Conservation (phyloP, 2,888 invertebrate genomes). For the Harpagoxenus sublaevis region DNA sequence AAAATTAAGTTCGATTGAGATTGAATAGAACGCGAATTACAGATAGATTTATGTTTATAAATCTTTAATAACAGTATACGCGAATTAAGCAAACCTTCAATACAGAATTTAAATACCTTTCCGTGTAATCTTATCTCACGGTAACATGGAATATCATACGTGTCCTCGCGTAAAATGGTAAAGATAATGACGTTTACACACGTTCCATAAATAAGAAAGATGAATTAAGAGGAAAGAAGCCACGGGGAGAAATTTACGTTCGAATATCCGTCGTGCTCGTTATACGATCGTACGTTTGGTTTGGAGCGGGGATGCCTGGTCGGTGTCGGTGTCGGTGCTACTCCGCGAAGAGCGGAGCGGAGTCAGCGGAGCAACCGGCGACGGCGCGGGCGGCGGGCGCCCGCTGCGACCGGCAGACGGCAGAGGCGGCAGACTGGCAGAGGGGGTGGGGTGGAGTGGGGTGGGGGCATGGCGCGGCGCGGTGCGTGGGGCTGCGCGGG, state of each 20-base stretch:
- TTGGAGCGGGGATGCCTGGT: conserved; percentile 21
- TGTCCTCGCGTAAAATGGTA: background rate
- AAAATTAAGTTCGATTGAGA: background rate
- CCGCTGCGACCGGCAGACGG: background rate
- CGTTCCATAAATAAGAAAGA: background rate
- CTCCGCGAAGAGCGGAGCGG: background rate
- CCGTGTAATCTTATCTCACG: background rate
- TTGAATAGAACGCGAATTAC: background rate
- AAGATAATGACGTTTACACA: background rate
- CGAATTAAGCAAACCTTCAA: background rate
- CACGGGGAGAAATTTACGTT: background rate
- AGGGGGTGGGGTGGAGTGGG: conserved; percentile 48
- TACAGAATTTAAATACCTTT: background rate
- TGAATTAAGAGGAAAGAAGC: conserved; percentile 6
- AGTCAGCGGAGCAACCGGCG: background rate
- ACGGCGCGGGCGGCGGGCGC: background rate
- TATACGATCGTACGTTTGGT: background rate
- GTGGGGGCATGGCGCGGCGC: conserved; percentile 20
- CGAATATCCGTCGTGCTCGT: background rate
- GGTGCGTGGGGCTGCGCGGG: conserved; percentile 76
- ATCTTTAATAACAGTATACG: background rate
- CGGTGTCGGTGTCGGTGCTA: too few relatives aligned
- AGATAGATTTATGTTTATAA: background rate
- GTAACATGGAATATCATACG: background rate
- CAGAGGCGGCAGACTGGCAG: background rate